These are phyloP conservation scores for Vicugna pacos DNA, from an alignment of 2,113 vertebrate genomes.

Conservation along the genomic window DNA sequence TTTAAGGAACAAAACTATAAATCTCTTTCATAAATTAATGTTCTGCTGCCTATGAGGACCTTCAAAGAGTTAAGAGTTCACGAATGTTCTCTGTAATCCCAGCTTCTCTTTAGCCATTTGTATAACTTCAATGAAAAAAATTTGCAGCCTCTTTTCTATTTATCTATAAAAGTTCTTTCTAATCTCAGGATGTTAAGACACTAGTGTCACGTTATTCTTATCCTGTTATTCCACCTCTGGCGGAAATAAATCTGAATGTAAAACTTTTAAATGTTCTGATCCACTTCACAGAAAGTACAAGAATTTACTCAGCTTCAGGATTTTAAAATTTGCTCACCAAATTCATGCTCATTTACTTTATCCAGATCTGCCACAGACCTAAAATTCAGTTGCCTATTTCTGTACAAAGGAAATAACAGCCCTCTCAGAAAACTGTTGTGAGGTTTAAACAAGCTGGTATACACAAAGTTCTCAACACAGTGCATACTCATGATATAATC, in stretches of 20 bases:
- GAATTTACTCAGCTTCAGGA: background rate
- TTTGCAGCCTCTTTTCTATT: constrained; percentile 23
- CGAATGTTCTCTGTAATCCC: background rate
- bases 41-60: background rate
- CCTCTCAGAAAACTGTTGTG: background rate
- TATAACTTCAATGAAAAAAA: background rate
- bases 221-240: background rate
- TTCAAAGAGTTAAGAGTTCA: background rate
- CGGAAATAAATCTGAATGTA: background rate
- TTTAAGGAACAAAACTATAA: background rate
- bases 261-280: constrained; percentile 14
- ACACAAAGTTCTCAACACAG: background rate
- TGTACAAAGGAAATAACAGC: background rate
- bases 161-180: constrained; percentile 15
- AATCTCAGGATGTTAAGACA: background rate
- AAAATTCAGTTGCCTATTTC: background rate
- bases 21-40: background rate
- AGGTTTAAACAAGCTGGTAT: background rate
- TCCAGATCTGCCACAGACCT: background rate
- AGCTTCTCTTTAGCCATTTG: background rate
- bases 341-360: background rate
- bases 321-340: background rate
- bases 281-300: background rate
- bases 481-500: background rate
- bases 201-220: background rate